Base-by-base conservation (phyloP, 2,888 invertebrate genomes). In the Oithona nana region DNA sequence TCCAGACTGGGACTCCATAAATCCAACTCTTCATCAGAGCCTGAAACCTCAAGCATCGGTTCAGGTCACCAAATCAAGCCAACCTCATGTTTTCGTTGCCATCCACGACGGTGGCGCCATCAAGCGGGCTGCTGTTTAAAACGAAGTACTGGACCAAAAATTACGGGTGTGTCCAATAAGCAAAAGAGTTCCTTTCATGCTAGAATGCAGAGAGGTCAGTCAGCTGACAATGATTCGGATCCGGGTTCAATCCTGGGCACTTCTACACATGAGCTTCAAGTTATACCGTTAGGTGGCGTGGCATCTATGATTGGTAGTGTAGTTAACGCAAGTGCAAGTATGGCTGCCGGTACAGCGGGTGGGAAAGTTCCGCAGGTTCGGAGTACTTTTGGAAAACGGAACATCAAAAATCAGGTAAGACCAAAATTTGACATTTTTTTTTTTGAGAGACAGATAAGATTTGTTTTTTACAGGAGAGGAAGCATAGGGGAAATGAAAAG, bases 321-420 rank as follows among this genome's bases (percentile, higher is more conserved):
- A 6, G 39, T 39, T 6, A 39, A 16, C 39, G 8, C 6, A 11
- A 39, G 8, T 6, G 39, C 16, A 66, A 67, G 63, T 68, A 69
- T 30, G 66, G 69, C 52, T 68, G 69, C 8, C 69, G 69, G 11
- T 61, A 56, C 57, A 55, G 61, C 16, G 62, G 61, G 28, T 31
- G 64, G 48, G 61, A 64, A 51, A 65, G 67, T 63, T 73, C 74
- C 65, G 71, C 74, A 76, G 67, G 70, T 76, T 54, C 75, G 78
- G 62, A 78, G 76, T 0, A 79, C 83, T 68, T 87, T 89, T 85
- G 88, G 88, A 29, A 86, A 86, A 70, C 78, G 89, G 64, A 90
- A 90, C 72, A 87, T 90, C 65, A 90, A 89, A 72, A 86, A 88
- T 2, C 75, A 76, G 79, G 39, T 16, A 39, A 39, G 39, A n/a